A percentile compares a stretch with the other conserved stretches of the same genome.
Evolutionary conservation across 2,888 invertebrate species (phyloP).

Genomic region (Brenthis hecate): DNA sequence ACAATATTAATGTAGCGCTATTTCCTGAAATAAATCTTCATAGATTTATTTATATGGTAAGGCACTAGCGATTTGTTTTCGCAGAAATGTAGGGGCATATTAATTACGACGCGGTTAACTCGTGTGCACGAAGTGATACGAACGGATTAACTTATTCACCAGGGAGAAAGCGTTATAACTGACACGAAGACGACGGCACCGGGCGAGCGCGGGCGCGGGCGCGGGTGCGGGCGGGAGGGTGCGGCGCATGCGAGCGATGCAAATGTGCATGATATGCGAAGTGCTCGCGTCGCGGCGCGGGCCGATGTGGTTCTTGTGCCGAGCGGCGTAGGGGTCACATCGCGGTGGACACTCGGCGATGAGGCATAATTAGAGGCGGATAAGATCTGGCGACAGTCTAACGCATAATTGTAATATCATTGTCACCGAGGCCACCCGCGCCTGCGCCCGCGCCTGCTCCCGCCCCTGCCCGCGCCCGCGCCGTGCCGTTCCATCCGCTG

Average conservation of each 20-base stretch:
- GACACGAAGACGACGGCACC: slow-evolving; percentile 3
- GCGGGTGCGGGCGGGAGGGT: slow-evolving; percentile 19
- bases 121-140: slow-evolving; percentile 22
- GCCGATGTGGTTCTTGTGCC: too few species aligned
- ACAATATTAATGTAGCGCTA: slow-evolving; percentile 2
- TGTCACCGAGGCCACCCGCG: slow-evolving; percentile 40
- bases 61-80: slow-evolving; percentile 10
- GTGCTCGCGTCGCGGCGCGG: slow-evolving; percentile 23
- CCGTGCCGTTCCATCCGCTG: slow-evolving; percentile 26
- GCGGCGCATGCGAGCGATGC: slow-evolving; percentile 29
- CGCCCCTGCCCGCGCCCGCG: slow-evolving; percentile 36
- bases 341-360: not conserved
- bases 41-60: slow-evolving; percentile 10
- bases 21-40: slow-evolving; percentile 18
- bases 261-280: slow-evolving; percentile 34
- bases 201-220: slow-evolving; percentile 3
- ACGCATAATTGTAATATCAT: slow-evolving; percentile 45
- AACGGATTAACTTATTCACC: slow-evolving; percentile 38
- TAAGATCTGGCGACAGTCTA: slow-evolving; percentile 40
- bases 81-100: slow-evolving; percentile 14
- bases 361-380: slow-evolving; percentile 35
- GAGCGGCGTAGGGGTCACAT: not conserved
- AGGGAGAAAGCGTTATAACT: slow-evolving; percentile 34
- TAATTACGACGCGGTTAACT: slow-evolving; percentile 18
- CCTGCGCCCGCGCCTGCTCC: slow-evolving; percentile 36